A percentile compares a stretch with the other conserved stretches of the same genome.
Conservation (phyloP, 2,888 invertebrate genomes). For the Junonia oenone region DNA sequence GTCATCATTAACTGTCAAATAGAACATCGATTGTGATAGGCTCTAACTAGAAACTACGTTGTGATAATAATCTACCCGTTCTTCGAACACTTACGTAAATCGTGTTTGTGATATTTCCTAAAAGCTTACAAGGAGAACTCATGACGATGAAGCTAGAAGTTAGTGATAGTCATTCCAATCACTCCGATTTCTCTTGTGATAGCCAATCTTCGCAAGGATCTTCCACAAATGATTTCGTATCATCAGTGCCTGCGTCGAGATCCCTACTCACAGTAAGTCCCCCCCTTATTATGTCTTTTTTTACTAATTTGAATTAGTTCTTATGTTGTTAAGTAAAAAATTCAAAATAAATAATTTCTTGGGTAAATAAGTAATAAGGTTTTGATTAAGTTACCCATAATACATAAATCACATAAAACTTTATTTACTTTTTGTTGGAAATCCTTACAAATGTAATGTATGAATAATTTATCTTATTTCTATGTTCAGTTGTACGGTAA, state of each 20-base stretch:
- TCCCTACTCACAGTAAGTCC: conserved; percentile 61
- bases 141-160: conserved; percentile 82
- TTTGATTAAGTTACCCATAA: too few relatives aligned
- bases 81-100: conserved; percentile 45
- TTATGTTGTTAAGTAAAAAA: too few relatives aligned
- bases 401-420: too few relatives aligned
- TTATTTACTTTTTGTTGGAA: too few relatives aligned
- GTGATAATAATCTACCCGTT: conserved; percentile 38
- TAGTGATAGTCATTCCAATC: conserved; percentile 80
- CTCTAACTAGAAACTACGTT: conserved; percentile 25
- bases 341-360: neutral
- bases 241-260: conserved; percentile 56
- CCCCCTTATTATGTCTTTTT: neutral
- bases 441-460: neutral
- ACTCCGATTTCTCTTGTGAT: conserved; percentile 81
- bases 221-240: conserved; percentile 68
- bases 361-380: neutral
- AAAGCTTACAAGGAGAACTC: conserved; percentile 42
- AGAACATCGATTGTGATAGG: conserved; percentile 29
- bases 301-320: too few relatives aligned
- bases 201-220: conserved; percentile 81
- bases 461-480: neutral
- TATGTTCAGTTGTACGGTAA: neutral
- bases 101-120: conserved; percentile 36
- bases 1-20: conserved; percentile 61